These are phyloP conservation scores for Altica lythri DNA, from an alignment of 2,888 invertebrate genomes.

Conservation along the genomic window DNA sequence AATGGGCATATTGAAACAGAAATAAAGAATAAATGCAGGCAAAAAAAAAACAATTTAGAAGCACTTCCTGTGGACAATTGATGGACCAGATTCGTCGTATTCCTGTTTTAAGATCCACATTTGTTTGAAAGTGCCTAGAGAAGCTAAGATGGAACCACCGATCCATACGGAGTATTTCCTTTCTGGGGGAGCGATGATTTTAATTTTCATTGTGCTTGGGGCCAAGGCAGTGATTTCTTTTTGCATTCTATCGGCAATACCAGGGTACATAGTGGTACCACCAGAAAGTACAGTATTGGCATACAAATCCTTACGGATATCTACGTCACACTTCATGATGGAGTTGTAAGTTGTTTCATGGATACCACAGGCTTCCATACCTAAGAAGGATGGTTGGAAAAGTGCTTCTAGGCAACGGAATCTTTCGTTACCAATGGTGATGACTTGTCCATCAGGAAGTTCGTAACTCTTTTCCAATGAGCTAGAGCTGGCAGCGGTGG, in stretches of 20 bases:
- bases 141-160: slow-evolving; percentile 89
- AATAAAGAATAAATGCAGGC: slow-evolving; percentile 48
- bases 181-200: slow-evolving; percentile 91
- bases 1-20: slow-evolving; percentile 29
- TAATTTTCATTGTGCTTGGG: slow-evolving; percentile 91
- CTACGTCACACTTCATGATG: slow-evolving; percentile 97
- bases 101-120: slow-evolving; percentile 99
- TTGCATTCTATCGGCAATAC: slow-evolving; percentile 83
- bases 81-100: slow-evolving; percentile 95
- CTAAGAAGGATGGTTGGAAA: slow-evolving; percentile 92
- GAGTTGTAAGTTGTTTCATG: slow-evolving; percentile 93
- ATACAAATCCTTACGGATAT: slow-evolving; percentile 95
- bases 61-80: slow-evolving; percentile 97
- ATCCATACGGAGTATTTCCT: slow-evolving; percentile 96
- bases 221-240: slow-evolving; percentile 90
- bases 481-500: slow-evolving; percentile 87
- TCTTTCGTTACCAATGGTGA: slow-evolving; percentile 90
- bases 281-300: slow-evolving; percentile 94
- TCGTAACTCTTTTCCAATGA: slow-evolving; percentile 95
- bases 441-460: slow-evolving; percentile 89
- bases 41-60: slow-evolving; percentile 71
- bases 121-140: slow-evolving; percentile 90
- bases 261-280: slow-evolving; percentile 94
- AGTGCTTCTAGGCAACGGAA: slow-evolving; percentile 96
- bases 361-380: slow-evolving; percentile 86